These are phyloP conservation scores for Nesogale talazaci DNA, from an alignment of 2,113 vertebrate genomes.

Conservation along the genomic window DNA sequence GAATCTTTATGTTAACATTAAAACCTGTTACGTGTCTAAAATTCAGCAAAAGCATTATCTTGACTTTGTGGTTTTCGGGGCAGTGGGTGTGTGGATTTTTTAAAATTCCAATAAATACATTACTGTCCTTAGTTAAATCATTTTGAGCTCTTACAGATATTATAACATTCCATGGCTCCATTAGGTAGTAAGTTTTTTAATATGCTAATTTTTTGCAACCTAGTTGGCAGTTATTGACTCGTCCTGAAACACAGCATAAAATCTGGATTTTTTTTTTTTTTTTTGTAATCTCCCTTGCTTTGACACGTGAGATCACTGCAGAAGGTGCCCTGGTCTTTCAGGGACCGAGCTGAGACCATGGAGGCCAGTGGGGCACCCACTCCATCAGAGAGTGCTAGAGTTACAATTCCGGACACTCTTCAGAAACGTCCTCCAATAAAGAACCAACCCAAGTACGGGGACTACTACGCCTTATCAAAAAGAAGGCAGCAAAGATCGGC, in stretches of 20 bases:
- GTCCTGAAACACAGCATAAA: neutral
- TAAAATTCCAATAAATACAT: no score
- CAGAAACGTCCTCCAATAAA: conserved; percentile 86
- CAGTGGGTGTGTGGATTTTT: neutral
- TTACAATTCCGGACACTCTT: conserved; percentile 88
- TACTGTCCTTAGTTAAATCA: no score
- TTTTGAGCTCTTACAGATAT: no score
- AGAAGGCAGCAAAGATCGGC: conserved; percentile 91
- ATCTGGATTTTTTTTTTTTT: neutral
- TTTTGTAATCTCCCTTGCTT: neutral
- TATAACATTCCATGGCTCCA: no score
- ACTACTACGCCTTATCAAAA: conserved; percentile 88
- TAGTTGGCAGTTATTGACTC: neutral
- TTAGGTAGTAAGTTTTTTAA: neutral
- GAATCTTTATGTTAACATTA: neutral
- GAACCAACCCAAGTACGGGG: conserved; percentile 87
- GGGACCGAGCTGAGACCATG: conserved; percentile 85
- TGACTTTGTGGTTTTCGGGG: neutral
- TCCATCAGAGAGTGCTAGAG: conserved; percentile 80
- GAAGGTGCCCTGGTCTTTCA: conserved; percentile 88
- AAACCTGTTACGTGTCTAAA: neutral
- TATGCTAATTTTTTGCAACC: neutral
- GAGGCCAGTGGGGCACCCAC: conserved; percentile 79
- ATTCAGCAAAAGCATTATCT: neutral
- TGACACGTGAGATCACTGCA: conserved; percentile 85